A percentile compares a stretch with the other conserved stretches of the same genome.
phyloP scores from a whole-genome alignment of 1,140 invertebrate genomes.

The Drosophila ficusphila region DNA sequence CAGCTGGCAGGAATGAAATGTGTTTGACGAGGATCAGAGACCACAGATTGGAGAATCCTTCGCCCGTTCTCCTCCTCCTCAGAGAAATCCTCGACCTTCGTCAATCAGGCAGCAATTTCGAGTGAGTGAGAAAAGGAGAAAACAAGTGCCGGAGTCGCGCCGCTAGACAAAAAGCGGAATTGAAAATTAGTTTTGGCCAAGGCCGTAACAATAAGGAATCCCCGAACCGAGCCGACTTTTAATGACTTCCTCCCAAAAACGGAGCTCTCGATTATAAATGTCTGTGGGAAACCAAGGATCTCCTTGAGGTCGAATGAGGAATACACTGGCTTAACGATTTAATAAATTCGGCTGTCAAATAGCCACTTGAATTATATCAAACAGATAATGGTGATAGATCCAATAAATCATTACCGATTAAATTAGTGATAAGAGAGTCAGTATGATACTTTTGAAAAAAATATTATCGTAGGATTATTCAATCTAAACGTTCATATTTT shows the following conservation, averaged over 20 bases:
- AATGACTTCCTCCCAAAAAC: slow-evolving; percentile 62
- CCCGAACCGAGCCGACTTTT: slow-evolving; percentile 35
- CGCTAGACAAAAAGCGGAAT: slow-evolving; percentile 71
- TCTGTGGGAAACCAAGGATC: slow-evolving; percentile 14
- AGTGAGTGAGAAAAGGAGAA: slow-evolving; percentile 16
- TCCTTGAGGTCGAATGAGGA: neutral
- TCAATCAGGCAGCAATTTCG: slow-evolving; percentile 55
- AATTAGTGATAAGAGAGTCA: no score
- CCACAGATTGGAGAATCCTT: slow-evolving; percentile 34
- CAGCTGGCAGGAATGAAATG: slow-evolving; percentile 58
- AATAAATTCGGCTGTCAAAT: no score
- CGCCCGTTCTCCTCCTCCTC: neutral
- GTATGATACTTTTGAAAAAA: no score
- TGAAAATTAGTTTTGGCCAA: slow-evolving; percentile 57
- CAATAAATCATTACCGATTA: no score
- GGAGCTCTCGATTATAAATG: slow-evolving; percentile 31
- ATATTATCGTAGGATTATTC: no score
- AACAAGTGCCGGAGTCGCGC: slow-evolving; percentile 54
- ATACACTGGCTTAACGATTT: slow-evolving; percentile 13
- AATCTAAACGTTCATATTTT: no score
- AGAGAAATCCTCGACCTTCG: slow-evolving; percentile 52
- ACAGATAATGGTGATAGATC: neutral
- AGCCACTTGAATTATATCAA: neutral
- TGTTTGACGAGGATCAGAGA: slow-evolving; percentile 72
- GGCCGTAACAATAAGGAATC: slow-evolving; percentile 6